These are phyloP conservation scores for Leptopilina drosophilae DNA, from an alignment of 2,888 invertebrate species.

Conservation along the genomic window DNA sequence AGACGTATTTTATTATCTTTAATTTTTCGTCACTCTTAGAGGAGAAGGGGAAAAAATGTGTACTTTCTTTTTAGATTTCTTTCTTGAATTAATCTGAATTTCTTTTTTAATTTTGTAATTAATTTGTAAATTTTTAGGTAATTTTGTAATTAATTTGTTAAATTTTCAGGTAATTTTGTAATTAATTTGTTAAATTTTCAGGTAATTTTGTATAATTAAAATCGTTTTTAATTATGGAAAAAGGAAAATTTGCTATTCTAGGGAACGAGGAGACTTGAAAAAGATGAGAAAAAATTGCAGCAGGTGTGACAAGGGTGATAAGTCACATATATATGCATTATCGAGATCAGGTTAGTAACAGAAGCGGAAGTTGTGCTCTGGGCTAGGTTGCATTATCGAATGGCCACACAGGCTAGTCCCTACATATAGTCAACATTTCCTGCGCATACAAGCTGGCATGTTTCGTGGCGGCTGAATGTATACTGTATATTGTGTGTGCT, in stretches of 20 bases:
- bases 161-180: too few relatives aligned
- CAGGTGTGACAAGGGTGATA: constrained; percentile 26
- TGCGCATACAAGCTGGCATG: constrained; percentile 44
- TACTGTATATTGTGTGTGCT: constrained; percentile 3
- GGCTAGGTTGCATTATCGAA: constrained; percentile 70
- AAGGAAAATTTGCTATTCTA: too few relatives aligned
- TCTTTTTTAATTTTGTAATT: too few relatives aligned
- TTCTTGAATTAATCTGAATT: too few relatives aligned
- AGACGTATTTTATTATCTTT: background rate
- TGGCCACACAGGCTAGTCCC: constrained; percentile 69
- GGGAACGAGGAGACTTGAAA: background rate
- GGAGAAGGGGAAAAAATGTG: background rate
- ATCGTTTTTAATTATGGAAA: too few relatives aligned
- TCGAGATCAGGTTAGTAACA: constrained; percentile 36
- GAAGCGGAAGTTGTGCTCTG: constrained; percentile 52
- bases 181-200: too few relatives aligned
- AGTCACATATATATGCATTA: constrained; percentile 14
- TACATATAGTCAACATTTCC: constrained; percentile 72
- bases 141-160: too few relatives aligned
- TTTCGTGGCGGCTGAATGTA: constrained; percentile 32
- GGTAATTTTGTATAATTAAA: too few relatives aligned
- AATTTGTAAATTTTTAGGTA: too few relatives aligned
- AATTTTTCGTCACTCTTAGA: background rate
- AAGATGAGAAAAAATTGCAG: background rate
- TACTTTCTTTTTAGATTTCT: background rate